These are phyloP conservation scores for Alouatta palliata DNA, from an alignment of 2,113 vertebrate species.

Conservation along the genomic window DNA sequence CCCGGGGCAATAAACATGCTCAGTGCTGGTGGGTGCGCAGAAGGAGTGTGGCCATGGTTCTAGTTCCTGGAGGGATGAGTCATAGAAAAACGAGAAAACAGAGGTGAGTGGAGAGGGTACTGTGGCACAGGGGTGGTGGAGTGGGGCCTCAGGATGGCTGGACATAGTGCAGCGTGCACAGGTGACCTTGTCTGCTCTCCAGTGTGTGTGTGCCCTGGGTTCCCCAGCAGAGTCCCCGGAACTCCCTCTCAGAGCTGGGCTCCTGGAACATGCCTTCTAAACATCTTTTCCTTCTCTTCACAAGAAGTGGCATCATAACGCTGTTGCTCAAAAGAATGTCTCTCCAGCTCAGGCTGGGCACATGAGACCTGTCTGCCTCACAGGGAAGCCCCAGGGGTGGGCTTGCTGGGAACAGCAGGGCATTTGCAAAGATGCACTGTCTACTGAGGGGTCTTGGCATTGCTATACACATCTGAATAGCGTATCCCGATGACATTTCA, in stretches of 20 bases:
- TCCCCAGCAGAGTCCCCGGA: too few species aligned
- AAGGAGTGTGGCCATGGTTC: neutral
- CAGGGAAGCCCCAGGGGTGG: neutral
- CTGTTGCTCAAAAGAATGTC: neutral
- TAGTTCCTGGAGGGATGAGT: neutral
- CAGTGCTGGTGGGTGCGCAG: neutral
- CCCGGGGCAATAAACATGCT: neutral
- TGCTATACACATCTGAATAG: neutral
- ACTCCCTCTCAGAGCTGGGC: neutral
- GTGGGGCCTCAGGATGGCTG: neutral
- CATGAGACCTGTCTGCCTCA: neutral
- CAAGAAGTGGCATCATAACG: neutral
- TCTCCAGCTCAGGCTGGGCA: neutral
- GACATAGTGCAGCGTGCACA: accelerated
- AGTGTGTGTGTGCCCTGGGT: too few species aligned
- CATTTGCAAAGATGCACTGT: neutral
- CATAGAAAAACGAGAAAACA: neutral
- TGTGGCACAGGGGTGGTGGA: neutral
- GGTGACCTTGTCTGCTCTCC: neutral
- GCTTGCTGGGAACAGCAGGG: neutral
- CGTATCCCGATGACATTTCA: accelerated
- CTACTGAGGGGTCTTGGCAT: neutral
- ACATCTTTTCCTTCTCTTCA: neutral
- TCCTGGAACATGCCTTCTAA: too few species aligned
- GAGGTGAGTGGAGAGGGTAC: neutral